Conservation (phyloP, 2,113 vertebrate species). For the Amblyornis subalaris region DNA sequence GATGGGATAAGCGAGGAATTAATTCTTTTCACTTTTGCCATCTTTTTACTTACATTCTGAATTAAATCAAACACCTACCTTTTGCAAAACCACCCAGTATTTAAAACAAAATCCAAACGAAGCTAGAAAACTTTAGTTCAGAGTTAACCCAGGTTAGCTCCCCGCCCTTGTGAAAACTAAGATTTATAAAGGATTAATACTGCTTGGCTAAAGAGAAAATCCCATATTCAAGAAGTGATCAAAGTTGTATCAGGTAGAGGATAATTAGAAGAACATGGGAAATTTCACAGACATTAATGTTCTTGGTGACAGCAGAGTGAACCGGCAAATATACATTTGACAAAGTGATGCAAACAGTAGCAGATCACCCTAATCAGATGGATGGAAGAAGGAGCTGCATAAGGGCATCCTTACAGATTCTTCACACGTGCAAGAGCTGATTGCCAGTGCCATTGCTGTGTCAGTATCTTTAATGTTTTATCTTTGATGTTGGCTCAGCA, state of each 20-base stretch:
- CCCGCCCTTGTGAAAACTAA: background rate
- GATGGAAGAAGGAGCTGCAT: background rate
- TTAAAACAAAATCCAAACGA: background rate
- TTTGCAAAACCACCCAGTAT: background rate
- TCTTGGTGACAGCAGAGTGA: background rate
- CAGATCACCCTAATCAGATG: background rate
- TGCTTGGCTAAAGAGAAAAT: background rate
- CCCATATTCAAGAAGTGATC: background rate
- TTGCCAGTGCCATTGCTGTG: conserved; percentile 13
- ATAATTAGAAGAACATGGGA: background rate
- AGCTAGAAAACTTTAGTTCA: background rate
- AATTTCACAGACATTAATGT: background rate
- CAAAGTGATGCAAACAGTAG: background rate
- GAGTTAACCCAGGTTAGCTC: background rate
- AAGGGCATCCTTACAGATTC: conserved; percentile 2
- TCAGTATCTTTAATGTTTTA: conserved; percentile 44
- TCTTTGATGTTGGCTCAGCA: conserved; percentile 44
- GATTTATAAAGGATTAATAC: background rate
- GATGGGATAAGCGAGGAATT: background rate
- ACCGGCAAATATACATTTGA: background rate
- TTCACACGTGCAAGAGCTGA: background rate
- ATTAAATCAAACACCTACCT: background rate
- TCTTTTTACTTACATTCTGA: background rate
- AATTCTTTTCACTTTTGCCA: background rate
- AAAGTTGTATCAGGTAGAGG: background rate